These are phyloP conservation scores for Lamellibrachia luymesi DNA, from an alignment of 1,140 invertebrate species.

Conservation along the genomic window DNA sequence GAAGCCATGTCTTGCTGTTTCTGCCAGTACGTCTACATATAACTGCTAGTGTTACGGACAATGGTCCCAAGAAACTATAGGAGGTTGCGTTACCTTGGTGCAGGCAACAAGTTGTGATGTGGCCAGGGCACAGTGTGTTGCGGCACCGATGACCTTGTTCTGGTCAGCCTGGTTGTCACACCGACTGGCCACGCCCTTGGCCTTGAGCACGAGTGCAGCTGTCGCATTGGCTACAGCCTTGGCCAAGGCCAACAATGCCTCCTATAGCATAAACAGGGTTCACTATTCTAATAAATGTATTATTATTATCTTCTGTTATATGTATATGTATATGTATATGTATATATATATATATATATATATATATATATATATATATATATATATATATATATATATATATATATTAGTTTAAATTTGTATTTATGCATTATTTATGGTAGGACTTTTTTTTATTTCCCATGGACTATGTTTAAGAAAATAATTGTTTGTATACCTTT, in stretches of 20 bases:
- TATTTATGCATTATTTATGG: too few species aligned
- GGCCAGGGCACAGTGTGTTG: constrained; percentile 93
- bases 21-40: background rate
- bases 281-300: too few species aligned
- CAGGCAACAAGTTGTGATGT: constrained; percentile 97
- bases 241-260: constrained; percentile 52
- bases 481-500: too few species aligned
- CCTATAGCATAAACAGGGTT: constrained; percentile 32
- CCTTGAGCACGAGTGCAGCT: constrained; percentile 55
- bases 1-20: background rate
- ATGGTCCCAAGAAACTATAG: background rate
- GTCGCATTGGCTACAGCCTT: constrained; percentile 58
- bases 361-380: too few species aligned
- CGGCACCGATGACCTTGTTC: constrained; percentile 89
- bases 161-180: constrained; percentile 29
- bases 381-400: too few species aligned
- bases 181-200: constrained; percentile 69
- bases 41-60: background rate
- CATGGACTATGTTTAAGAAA: too few species aligned
- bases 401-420: too few species aligned
- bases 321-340: too few species aligned
- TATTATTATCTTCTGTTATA: background rate
- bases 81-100: constrained; percentile 71
- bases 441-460: too few species aligned
- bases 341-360: too few species aligned